These are phyloP conservation scores for Pampusana beccarii DNA, from an alignment of 2,113 vertebrate species.

Conservation along the genomic window DNA sequence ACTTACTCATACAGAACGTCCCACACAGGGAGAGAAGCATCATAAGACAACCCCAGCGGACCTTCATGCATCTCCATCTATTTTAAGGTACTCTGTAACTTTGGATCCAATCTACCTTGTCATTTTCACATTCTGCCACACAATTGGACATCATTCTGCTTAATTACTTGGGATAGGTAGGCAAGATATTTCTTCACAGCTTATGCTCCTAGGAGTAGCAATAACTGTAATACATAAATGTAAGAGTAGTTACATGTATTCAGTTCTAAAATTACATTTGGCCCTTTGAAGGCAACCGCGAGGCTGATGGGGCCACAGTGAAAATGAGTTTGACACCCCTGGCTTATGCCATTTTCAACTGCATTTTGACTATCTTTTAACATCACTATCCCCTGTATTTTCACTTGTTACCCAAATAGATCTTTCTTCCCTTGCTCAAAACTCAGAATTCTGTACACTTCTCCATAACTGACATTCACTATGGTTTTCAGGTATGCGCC, in stretches of 20 bases:
- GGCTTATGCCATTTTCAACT: background rate
- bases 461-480: background rate
- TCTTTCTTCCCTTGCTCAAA: background rate
- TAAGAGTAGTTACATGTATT: no score
- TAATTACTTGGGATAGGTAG: background rate
- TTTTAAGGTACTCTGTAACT: background rate
- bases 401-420: background rate
- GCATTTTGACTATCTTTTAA: background rate
- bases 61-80: background rate
- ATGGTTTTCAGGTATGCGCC: background rate
- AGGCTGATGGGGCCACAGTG: no score
- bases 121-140: background rate
- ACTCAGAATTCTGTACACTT: background rate
- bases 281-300: no score
- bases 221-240: no score
- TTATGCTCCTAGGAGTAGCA: background rate
- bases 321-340: no score
- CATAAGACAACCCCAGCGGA: background rate
- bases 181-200: background rate
- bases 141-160: background rate
- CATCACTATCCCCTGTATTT: background rate
- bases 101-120: background rate
- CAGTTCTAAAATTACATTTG: no score
- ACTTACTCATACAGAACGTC: accelerated
- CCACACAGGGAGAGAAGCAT: background rate